Percentiles rank a stretch among this genome's conserved stretches.
These are phyloP conservation scores for Drosophila kikkawai DNA, from an alignment of 1,140 invertebrate species.

Conservation along the genomic window DNA sequence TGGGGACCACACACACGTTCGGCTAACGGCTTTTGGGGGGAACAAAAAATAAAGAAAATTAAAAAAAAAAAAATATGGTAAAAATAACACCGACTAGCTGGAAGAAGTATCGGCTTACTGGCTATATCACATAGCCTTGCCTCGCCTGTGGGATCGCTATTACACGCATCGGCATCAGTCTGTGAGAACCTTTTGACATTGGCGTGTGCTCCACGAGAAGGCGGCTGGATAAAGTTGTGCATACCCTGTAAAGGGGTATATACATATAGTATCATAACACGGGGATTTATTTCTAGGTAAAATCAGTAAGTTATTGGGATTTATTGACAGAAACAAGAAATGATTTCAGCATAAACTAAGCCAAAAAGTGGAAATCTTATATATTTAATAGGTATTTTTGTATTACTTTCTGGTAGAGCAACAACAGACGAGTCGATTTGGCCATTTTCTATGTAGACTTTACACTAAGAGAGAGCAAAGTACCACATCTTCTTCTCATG, in stretches of 20 bases:
- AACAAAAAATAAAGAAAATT: slow-evolving; percentile 1
- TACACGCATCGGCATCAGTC: slow-evolving; percentile 26
- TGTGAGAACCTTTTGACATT: slow-evolving; percentile 78
- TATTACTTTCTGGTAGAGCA: background rate
- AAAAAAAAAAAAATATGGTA: background rate
- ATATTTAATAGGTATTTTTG: background rate
- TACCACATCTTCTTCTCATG: background rate
- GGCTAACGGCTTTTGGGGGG: slow-evolving; percentile 61
- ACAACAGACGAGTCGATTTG: background rate
- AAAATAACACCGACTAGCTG: slow-evolving; percentile 9
- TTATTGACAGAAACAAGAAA: background rate
- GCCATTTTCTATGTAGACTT: background rate
- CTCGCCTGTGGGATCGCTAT: slow-evolving; percentile 19
- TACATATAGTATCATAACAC: background rate
- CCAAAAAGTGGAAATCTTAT: background rate
- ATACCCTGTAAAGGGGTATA: slow-evolving; percentile 24
- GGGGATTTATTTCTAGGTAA: background rate
- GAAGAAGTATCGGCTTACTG: slow-evolving; percentile 54
- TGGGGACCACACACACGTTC: slow-evolving; percentile 38
- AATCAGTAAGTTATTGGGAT: background rate
- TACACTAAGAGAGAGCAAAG: background rate
- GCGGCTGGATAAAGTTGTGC: slow-evolving; percentile 1
- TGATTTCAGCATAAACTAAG: background rate
- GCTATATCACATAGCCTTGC: slow-evolving; percentile 32
- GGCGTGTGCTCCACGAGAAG: slow-evolving; percentile 67